Evolutionary conservation across 2,797 vertebrate genomes (phyloP), one percentile per base, ranked within the genome.

Genomic region (Notolabrus celidotus): DNA sequence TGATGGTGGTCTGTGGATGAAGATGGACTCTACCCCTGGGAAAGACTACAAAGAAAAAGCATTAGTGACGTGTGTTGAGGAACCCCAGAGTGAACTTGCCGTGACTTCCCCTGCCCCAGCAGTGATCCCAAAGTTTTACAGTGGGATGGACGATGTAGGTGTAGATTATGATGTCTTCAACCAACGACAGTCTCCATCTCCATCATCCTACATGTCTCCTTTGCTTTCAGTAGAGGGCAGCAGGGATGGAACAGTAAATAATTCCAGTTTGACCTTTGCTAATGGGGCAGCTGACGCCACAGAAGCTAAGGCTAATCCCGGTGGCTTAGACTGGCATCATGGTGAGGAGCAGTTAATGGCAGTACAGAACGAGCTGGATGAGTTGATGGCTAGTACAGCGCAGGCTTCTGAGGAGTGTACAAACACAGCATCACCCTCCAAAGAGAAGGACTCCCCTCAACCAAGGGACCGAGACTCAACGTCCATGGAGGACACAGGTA

Each of bases 221-320:
- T 23, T 45, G 39, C 56, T 31, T 27, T 79, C 87, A 77, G 59
- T 52, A 86, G 88, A 71, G 68, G 81, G 77, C 66, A 67, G 52
- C 63, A 60, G 27, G 38, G 55, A 56, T 47, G 17, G 23, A 29
- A 49, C 23, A 61, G 47, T 51, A 31, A 61, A 47, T 87, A 76
- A 89, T 71, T 76, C 78, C 56, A 55, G 42, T 51, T 58, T 89
- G 85, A 87, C 83, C 87, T 65, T 58, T 80, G 33, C 70, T 55
- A 50, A 71, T 23, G 62, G 54, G 73, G 42, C 80, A 71, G 58
- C 72, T 87, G 87, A 86, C 73, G 86, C 78, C 83, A 88, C 75
- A 79, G 68, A 81, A 57, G 83, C 86, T 88, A n/a, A 83, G 56
- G 74, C 79, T 89, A 91, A 91, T 88, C 85, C 85, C 31, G 22